Percentiles rank a stretch among this genome's conserved stretches.
phyloP scores from a whole-genome alignment of 2,797 vertebrate species.

The Poeciliopsis paucimaculata region DNA sequence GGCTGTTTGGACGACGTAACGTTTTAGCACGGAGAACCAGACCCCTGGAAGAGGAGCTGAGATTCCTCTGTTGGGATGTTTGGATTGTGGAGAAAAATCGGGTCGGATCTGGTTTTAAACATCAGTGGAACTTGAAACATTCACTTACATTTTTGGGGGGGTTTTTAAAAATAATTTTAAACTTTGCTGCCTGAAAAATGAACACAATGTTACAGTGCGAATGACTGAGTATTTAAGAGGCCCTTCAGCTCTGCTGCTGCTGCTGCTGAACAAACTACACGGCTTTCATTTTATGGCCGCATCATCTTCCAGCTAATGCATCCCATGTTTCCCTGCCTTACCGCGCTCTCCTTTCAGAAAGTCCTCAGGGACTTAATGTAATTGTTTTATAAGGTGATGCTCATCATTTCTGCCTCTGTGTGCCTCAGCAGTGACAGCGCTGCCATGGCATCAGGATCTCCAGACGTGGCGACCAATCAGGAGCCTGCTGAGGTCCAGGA shows the following conservation, averaged over 20 bases:
- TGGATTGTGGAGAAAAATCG: conserved; percentile 29
- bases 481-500: conserved; percentile 79
- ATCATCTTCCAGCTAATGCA: neutral
- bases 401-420: conserved; percentile 31
- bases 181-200: neutral
- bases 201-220: neutral
- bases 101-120: neutral
- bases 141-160: neutral
- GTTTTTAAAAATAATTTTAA: too few species aligned
- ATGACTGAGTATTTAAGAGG: neutral
- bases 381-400: neutral
- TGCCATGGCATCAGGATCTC: conserved; percentile 82
- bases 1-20: neutral
- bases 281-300: neutral
- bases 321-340: neutral
- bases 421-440: conserved; percentile 78
- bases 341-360: neutral
- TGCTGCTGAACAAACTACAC: neutral
- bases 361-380: neutral
- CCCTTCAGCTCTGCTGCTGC: neutral
- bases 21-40: neutral
- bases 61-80: conserved; percentile 11
- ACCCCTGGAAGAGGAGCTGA: conserved; percentile 40
- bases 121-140: neutral
- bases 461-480: conserved; percentile 73